Evolutionary conservation across 2,888 invertebrate genomes (phyloP), one percentile per base, ranked within the genome.

Genomic region (Acleris cristana): DNA sequence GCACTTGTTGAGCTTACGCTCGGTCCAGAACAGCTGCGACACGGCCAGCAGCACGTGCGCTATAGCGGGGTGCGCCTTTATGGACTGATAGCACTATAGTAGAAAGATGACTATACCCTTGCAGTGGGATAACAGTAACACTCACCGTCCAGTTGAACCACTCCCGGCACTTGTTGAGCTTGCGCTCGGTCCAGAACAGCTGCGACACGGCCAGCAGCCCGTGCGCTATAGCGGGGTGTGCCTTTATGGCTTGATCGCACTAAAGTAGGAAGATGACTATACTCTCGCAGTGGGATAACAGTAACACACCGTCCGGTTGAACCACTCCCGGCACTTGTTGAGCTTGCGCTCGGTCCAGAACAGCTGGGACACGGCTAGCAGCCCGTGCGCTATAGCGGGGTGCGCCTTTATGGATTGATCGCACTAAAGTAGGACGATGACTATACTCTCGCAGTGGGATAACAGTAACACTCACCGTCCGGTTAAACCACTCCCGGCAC

Each of bases 291-390:
- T 12, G 34, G 12, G 34, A 10, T 5, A 45, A 45, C 45, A 5
- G 6, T 7, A 56, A 62, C 56, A 81, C 65, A 94, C 95, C 8
- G 99, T 98, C 64, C 98, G 94, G 82, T 98, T 97, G 86, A 99
- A 99, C 99, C 99, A 99, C 80, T 99, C 99, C 19, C 99, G 94
- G 74, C 99, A 98, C 84, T 99, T 99, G 75, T 95, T 94, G 59
- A 97, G 94, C 88, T 98, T 99, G 75, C 98, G 94, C 88, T 99
- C 99, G 0, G 97, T 96, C 99, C 99, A 99, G 87, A 99, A 98
- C 69, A 99, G 93, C 85, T 98, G 98, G 0, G 99, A 98, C 0
- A 99, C 99, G 0, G 99, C 98, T 61, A 99, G 90, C 30, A 99
- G 92, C 0, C 99, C 99, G 83, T 98, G 95, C 0, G 99, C 97